Conservation (phyloP, 64 coral and sea anemone genomes). For the Stichodactyla helianthus region DNA sequence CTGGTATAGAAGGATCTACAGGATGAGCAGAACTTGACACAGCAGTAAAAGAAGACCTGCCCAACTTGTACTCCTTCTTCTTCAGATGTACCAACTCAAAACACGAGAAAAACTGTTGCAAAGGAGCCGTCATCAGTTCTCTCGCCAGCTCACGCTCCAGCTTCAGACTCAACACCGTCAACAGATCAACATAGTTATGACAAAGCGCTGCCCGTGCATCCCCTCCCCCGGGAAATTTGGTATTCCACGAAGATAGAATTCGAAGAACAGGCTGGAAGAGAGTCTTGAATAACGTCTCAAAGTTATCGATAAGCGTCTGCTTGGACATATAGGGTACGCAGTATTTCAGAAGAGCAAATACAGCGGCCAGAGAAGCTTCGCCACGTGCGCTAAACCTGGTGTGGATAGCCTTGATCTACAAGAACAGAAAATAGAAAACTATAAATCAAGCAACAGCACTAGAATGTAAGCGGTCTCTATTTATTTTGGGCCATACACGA, state of each 20-base stretch:
- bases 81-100: slow-evolving; percentile 75
- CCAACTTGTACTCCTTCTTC: slow-evolving; percentile 40
- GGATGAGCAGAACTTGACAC: not conserved
- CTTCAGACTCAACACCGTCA: slow-evolving; percentile 65
- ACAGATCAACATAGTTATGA: slow-evolving; percentile 77
- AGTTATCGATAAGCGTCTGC: slow-evolving; percentile 55
- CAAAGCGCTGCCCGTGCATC: slow-evolving; percentile 73
- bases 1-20: not conserved
- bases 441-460: no score
- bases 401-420: slow-evolving; percentile 28
- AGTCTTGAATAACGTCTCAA: slow-evolving; percentile 31
- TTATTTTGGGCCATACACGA: no score
- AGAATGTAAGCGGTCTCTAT: no score
- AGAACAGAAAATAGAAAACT: no score
- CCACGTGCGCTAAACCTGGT: slow-evolving; percentile 63
- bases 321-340: slow-evolving; percentile 81
- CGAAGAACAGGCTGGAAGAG: slow-evolving; percentile 77
- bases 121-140: slow-evolving; percentile 67
- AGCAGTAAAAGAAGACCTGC: slow-evolving; percentile 3
- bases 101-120: slow-evolving; percentile 88
- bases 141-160: slow-evolving; percentile 69
- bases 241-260: slow-evolving; percentile 74
- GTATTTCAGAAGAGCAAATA: slow-evolving; percentile 71
- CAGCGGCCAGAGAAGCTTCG: slow-evolving; percentile 67
- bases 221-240: slow-evolving; percentile 71